Evolutionary conservation across 2,888 invertebrate species (phyloP).

Genomic region (Nasonovia ribisnigri): DNA sequence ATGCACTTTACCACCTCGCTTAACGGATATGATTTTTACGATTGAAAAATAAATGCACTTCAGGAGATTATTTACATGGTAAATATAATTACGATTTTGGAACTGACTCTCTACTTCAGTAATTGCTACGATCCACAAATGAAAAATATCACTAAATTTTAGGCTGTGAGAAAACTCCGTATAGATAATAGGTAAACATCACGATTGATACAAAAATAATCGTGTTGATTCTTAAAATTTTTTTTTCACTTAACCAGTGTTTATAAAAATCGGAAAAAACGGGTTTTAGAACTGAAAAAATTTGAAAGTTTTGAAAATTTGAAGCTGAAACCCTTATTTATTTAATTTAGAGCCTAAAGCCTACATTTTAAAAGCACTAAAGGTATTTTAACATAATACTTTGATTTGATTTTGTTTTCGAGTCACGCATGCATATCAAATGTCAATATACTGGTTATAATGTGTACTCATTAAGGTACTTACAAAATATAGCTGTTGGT

Average conservation of each 20-base stretch:
- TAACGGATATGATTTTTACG: not conserved
- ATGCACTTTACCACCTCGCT: not conserved
- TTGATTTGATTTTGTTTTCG: not conserved
- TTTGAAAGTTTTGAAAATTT: too few relatives aligned
- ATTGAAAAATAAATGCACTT: not conserved
- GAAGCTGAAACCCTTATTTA: not conserved
- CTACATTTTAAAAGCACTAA: not conserved
- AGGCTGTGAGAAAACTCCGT: not conserved
- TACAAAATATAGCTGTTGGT: not conserved
- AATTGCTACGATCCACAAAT: not conserved
- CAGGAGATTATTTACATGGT: too few relatives aligned
- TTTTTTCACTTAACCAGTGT: not conserved
- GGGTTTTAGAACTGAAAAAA: not conserved
- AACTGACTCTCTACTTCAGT: fast-evolving
- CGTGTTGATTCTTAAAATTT: not conserved
- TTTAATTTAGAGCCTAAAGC: not conserved
- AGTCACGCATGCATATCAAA: not conserved
- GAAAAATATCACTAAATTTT: not conserved
- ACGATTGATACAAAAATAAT: not conserved
- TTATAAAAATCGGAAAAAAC: not conserved
- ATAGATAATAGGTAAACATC: not conserved
- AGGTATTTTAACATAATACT: not conserved
- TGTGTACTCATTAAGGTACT: not conserved
- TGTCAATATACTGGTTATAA: not conserved
- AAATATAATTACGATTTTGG: not conserved